These are phyloP conservation scores for Scrobipalpa costella DNA, from an alignment of 2,888 invertebrate species.

Conservation along the genomic window DNA sequence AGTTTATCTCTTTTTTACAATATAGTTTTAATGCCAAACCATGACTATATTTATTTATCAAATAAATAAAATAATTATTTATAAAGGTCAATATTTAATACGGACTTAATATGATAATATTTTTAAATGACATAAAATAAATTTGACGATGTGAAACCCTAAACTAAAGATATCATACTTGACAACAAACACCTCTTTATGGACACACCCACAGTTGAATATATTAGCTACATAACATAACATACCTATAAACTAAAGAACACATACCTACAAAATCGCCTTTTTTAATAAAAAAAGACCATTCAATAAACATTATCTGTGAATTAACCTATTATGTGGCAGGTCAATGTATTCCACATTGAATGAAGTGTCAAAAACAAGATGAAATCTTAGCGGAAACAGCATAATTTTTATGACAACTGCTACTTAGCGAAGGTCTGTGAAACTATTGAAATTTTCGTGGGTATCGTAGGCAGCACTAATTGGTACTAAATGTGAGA, in stretches of 20 bases:
- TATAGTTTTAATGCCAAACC: too few species aligned
- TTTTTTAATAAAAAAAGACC: not conserved
- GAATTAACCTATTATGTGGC: not conserved
- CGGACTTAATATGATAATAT: too few species aligned
- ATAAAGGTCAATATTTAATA: too few species aligned
- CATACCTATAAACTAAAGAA: not conserved
- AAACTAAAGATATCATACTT: too few species aligned
- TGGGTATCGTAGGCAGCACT: not conserved
- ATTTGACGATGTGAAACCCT: too few species aligned
- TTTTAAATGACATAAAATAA: too few species aligned
- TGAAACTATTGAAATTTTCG: constrained; percentile 15
- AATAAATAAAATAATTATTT: too few species aligned
- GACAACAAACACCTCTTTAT: too few species aligned
- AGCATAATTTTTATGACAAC: constrained; percentile 17
- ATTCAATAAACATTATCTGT: not conserved
- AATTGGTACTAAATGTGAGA: constrained; percentile 9
- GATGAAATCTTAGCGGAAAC: constrained; percentile 14
- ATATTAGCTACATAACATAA: too few species aligned
- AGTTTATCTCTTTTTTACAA: too few species aligned
- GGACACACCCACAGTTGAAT: too few species aligned
- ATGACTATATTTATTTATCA: too few species aligned
- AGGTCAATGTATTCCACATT: constrained; percentile 8
- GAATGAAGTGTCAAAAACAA: constrained; percentile 16
- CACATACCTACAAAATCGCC: not conserved
- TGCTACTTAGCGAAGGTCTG: not conserved